Evolutionary conservation across 2,888 invertebrate species (phyloP), one percentile per base, ranked within the genome.

Genomic region (Protodeltote pygarga): DNA sequence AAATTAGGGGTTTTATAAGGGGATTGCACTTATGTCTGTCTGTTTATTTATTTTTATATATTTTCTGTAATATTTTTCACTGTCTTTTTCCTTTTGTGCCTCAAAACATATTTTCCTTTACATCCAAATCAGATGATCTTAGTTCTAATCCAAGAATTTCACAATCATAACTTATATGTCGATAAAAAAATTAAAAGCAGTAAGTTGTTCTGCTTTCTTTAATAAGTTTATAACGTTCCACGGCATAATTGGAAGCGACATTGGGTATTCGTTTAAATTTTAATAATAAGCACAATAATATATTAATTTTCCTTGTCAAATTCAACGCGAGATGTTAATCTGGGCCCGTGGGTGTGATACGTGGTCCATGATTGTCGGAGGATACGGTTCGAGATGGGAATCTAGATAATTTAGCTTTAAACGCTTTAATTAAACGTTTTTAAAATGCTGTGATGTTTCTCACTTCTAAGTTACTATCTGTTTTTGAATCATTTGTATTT

Each of bases 261-360:
- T 53, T 50, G 55, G 55, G 48, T 45, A 61, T 51, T 34, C 55
- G 50, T 62, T 67, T 70, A 73, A 71, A 73, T 70, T 70, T 70
- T 72, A 71, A 74, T 75, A 71, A 69, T 75, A 73, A 72, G 62
- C 66, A 76, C 71, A 77, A 79, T 77, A 72, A 73, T 68, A 71
- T 77, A 77, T 77, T 79, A 75, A 76, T 76, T 75, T 67, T 67
- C 67, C 64, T 67, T 67, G 67, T 67, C 67, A 54, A 68, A 71
- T 60, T 69, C 62, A 68, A 63, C 54, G 59, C 64, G 63, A 70
- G 74, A 70, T 76, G 50, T 46, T 71, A 73, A 73, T 75, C 75
- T 73, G 37, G 45, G 38, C 46, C 45, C 42, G 64, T 65, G 65
- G 65, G 66, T 58, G 62, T 64, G 49, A 16, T 29, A 38, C 45